These are phyloP conservation scores for Scaptomyza hsui DNA, from an alignment of 1,140 invertebrate genomes.

Conservation along the genomic window DNA sequence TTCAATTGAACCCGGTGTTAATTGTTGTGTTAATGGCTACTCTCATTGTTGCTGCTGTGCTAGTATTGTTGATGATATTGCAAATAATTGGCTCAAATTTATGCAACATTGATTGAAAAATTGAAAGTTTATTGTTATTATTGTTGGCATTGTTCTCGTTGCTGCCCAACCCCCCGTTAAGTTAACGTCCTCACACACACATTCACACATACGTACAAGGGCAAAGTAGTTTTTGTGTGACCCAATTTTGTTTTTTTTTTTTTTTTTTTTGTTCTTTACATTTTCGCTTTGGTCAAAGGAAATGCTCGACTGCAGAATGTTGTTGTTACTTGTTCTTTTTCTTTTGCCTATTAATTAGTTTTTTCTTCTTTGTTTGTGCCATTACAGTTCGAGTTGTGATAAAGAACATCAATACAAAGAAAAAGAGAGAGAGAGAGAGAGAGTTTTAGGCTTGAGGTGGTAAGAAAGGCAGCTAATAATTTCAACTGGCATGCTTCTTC, in stretches of 20 bases:
- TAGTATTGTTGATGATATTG: slow-evolving; percentile 19
- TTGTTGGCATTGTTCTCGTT: slow-evolving; percentile 2
- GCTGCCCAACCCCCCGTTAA: slow-evolving; percentile 2
- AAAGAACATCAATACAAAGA: neutral
- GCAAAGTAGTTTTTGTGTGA: slow-evolving; percentile 14
- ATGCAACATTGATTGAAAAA: slow-evolving; percentile 62
- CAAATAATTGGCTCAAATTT: slow-evolving; percentile 69
- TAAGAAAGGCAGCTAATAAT: slow-evolving; percentile 2
- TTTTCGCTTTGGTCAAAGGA: slow-evolving; percentile 1
- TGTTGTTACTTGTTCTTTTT: neutral
- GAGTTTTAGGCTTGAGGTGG: neutral
- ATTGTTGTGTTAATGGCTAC: slow-evolving; percentile 53
- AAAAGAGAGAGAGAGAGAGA: too few species aligned
- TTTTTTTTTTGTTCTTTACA: slow-evolving; percentile 8
- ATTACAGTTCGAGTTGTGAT: neutral
- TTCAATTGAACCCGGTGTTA: slow-evolving; percentile 74
- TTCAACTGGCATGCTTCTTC: neutral
- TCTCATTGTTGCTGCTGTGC: slow-evolving; percentile 9
- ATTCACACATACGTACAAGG: neutral
- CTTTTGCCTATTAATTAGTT: slow-evolving; percentile 11
- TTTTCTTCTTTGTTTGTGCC: neutral
- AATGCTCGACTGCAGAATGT: slow-evolving; percentile 22
- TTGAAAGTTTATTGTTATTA: slow-evolving; percentile 34
- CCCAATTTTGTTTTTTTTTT: slow-evolving; percentile 14
- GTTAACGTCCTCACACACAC: slow-evolving; percentile 11